Conservation (phyloP, 1,140 invertebrate genomes). For the Megalonaias nervosa region DNA sequence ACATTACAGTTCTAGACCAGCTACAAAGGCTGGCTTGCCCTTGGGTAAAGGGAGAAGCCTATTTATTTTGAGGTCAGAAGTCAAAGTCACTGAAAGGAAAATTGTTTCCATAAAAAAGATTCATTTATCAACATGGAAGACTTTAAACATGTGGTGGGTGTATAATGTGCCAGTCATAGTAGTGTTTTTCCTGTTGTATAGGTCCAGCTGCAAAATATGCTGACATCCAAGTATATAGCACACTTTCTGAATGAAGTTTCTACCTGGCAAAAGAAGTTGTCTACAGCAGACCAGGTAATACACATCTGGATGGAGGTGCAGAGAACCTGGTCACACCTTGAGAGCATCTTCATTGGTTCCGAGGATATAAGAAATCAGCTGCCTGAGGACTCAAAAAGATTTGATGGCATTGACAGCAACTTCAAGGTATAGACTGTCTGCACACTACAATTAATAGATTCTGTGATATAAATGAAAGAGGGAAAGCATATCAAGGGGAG, state of each 20-base stretch:
- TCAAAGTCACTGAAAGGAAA: too few species aligned
- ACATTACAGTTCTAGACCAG: too few species aligned
- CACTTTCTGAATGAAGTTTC: conserved; percentile 96
- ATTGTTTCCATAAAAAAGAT: too few species aligned
- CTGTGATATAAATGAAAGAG: too few species aligned
- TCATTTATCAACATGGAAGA: too few species aligned
- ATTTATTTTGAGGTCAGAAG: too few species aligned
- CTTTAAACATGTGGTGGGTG: too few species aligned
- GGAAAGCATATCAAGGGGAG: too few species aligned
- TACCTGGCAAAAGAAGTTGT: conserved; percentile 92
- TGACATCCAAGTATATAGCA: conserved; percentile 97
- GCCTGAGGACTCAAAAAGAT: conserved; percentile 92
- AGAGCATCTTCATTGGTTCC: conserved; percentile 97
- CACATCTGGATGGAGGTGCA: conserved; percentile 96
- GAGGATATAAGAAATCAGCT: conserved; percentile 96
- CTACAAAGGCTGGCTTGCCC: too few species aligned
- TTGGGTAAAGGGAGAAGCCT: too few species aligned
- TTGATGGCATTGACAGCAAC: conserved; percentile 90
- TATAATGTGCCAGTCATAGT: too few species aligned
- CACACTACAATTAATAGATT: not conserved
- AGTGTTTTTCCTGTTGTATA: conserved; percentile 55
- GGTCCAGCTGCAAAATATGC: conserved; percentile 93
- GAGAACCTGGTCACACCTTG: conserved; percentile 95
- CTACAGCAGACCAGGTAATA: conserved; percentile 90
- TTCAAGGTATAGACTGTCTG: conserved; percentile 80